Base-by-base conservation (phyloP, 1,140 invertebrate genomes). In the Calephelis virginiensis region DNA sequence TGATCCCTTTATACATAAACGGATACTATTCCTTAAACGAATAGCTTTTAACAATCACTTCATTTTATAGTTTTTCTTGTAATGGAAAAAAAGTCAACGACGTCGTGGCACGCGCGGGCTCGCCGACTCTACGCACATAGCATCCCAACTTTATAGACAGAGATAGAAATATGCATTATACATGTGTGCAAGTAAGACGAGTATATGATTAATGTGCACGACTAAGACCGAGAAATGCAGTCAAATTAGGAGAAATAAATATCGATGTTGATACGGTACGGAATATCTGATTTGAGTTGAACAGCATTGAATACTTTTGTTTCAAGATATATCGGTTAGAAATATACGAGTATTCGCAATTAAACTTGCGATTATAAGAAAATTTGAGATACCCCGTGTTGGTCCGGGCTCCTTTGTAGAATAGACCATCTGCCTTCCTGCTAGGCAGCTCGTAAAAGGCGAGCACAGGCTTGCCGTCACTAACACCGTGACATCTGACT, bases 211-310 rank as follows among this genome's bases (percentile, higher is more conserved):
- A 76, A 87, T 83, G 84, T 71, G 68, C 75, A 81, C 82, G 80
- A 78, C 83, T 62, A 67, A 68, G 71, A 83, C 73, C 74, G 76
- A 85, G 83, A 87, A 86, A 87, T 86, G 80, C 81, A 86, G 82
- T 85, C 83, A 85, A 89, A 89, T 89, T 89, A 89, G 82, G 70
- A 83, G 83, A 88, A 87, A 83, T 85, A 85, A 86, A 84, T 85
- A 86, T 82, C 70, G 74, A 75, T 72, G 72, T 68, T 69, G 73
- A 77, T 79, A 78, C 72, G 59, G 64, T 70, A 77, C 61, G 63
- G 78, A 82, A 83, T 84, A 81, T 72, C 61, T 79, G 74, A 56
- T 56, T 53, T 53, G 9, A 53, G 10, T n/a, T 53, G 49, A 53
- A 53, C 14, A 53, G 49, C 28, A 53, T 53, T 28, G 49, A 17